Evolutionary conservation across 2,888 invertebrate genomes (phyloP).

Genomic region (Miltochrista miniata): DNA sequence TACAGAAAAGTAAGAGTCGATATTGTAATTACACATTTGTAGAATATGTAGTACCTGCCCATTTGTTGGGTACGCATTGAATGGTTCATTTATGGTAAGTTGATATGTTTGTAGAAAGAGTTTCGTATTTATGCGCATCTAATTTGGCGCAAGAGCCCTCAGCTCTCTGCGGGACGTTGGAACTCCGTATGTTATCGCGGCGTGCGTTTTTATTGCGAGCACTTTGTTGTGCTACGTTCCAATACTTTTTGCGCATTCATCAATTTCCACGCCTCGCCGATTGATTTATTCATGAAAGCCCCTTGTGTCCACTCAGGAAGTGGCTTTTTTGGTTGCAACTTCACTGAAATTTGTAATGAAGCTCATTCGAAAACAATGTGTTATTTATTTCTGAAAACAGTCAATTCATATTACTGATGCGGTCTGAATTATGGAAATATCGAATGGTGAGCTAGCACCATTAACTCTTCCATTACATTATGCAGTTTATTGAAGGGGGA

Average conservation of each 20-base stretch:
- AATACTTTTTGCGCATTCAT: constrained; percentile 76
- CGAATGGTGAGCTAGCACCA: constrained; percentile 14
- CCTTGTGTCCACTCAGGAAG: constrained; percentile 78
- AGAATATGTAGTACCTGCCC: too few relatives aligned
- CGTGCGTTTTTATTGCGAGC: constrained; percentile 73
- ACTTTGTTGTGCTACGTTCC: constrained; percentile 78
- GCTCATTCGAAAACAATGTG: constrained; percentile 79
- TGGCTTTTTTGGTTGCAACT: constrained; percentile 69
- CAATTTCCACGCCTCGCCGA: constrained; percentile 81
- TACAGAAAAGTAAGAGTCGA: neutral
- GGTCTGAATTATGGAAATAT: constrained; percentile 17
- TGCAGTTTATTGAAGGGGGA: constrained; percentile 28
- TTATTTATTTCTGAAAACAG: constrained; percentile 68
- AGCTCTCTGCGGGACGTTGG: constrained; percentile 58
- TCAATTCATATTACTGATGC: constrained; percentile 22
- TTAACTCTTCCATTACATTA: constrained; percentile 12
- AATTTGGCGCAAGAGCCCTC: constrained; percentile 61
- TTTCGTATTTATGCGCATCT: constrained; percentile 77
- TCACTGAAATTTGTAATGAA: constrained; percentile 79
- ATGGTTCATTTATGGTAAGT: constrained; percentile 18
- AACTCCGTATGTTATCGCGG: constrained; percentile 58
- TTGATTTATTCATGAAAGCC: constrained; percentile 82
- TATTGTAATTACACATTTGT: too few relatives aligned
- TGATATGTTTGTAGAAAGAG: constrained; percentile 29
- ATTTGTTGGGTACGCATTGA: neutral